Evolutionary conservation across 2,797 vertebrate genomes (phyloP).

Genomic region (Carduelis carduelis): DNA sequence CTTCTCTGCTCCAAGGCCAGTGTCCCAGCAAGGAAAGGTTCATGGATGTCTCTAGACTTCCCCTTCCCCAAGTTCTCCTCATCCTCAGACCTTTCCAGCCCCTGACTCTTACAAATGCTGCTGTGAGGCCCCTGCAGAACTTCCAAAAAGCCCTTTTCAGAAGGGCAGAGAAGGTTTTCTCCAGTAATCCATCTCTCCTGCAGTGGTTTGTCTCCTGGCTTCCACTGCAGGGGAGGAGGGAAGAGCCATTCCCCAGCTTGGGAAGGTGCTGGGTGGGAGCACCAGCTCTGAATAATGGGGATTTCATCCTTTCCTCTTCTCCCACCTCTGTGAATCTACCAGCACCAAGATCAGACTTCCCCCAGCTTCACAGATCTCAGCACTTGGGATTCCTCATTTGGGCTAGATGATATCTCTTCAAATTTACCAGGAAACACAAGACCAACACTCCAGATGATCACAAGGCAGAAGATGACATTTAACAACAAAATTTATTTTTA

Average conservation of each 20-base stretch:
- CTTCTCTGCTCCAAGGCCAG: background rate
- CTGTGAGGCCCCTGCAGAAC: background rate
- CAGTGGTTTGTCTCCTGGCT: background rate
- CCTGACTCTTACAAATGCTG: fast-evolving
- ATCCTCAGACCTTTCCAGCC: background rate
- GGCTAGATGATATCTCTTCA: background rate
- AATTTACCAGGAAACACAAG: background rate
- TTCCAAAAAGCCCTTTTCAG: background rate
- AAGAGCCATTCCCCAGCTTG: background rate
- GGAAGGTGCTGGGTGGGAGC: background rate
- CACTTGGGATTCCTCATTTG: background rate
- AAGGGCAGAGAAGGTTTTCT: background rate
- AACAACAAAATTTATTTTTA: background rate
- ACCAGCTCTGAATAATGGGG: background rate
- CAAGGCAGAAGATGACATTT: background rate
- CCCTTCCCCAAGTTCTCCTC: background rate
- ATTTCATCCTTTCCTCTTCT: background rate
- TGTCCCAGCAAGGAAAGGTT: background rate
- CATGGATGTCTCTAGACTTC: background rate
- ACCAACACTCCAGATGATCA: background rate
- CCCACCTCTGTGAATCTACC: background rate
- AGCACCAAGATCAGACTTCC: background rate
- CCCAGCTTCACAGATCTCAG: background rate
- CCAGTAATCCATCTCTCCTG: background rate
- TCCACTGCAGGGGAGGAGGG: background rate